A percentile compares a stretch with the other conserved stretches of the same genome.
Evolutionary conservation across 2,888 invertebrate species (phyloP).

Genomic region (Trissolcus japonicus): DNA sequence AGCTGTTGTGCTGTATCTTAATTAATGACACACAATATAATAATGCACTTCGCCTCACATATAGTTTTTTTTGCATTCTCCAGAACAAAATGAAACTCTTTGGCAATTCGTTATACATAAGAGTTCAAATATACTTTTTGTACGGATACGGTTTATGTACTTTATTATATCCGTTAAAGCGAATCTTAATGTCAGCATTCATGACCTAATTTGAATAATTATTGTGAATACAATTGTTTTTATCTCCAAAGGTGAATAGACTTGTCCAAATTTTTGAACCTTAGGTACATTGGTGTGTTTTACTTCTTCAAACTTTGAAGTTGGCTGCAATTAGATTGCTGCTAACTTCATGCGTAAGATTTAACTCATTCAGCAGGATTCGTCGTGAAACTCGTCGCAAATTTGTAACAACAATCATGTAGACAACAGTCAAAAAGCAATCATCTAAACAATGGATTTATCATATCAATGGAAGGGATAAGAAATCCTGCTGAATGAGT

Average conservation of each 20-base stretch:
- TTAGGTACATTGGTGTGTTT: no score
- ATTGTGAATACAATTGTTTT: constrained; percentile 47
- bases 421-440: no score
- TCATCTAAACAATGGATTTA: no score
- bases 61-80: constrained; percentile 3
- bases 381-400: no score
- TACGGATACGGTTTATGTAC: constrained; percentile 46
- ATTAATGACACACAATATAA: constrained; percentile 58
- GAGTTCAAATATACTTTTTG: constrained; percentile 34
- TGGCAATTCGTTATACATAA: constrained; percentile 45
- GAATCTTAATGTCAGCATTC: constrained; percentile 43
- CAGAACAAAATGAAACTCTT: constrained; percentile 19
- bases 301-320: no score
- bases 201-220: constrained; percentile 48
- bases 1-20: constrained; percentile 55
- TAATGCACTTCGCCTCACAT: constrained; percentile 31
- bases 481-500: no score
- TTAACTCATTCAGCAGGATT: no score
- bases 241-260: constrained; percentile 38
- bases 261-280: neutral
- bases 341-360: no score
- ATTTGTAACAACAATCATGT: no score
- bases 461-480: no score
- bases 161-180: constrained; percentile 49
- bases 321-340: no score